Conservation (phyloP, 2,113 vertebrate genomes). For the Astur gentilis region DNA sequence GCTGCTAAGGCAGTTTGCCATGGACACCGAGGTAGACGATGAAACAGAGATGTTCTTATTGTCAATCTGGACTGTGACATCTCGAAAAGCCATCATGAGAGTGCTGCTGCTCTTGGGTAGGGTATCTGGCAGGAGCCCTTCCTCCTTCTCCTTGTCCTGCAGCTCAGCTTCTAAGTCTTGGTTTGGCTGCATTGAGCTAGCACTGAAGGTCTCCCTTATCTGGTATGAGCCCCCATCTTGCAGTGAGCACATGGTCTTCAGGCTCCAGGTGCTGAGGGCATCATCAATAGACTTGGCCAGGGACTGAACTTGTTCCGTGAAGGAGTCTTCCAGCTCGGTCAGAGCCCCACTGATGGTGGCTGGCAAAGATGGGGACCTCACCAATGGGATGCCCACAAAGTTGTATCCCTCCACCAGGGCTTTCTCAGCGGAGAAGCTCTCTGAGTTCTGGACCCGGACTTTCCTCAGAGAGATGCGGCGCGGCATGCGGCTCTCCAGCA, state of each 20-base stretch:
- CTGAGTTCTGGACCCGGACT: slow-evolving; percentile 85
- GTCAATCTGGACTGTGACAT: slow-evolving; percentile 97
- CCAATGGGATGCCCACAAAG: slow-evolving; percentile 86
- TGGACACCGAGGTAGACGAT: slow-evolving; percentile 87
- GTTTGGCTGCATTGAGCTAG: slow-evolving; percentile 63
- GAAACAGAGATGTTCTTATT: slow-evolving; percentile 95
- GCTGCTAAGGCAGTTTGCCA: slow-evolving; percentile 83
- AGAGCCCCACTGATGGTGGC: slow-evolving; percentile 84
- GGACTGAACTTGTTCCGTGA: slow-evolving; percentile 94
- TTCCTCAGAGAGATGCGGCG: slow-evolving; percentile 93
- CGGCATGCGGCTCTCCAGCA: slow-evolving; percentile 92
- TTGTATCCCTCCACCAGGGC: slow-evolving; percentile 91
- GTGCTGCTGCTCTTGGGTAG: slow-evolving; percentile 89
- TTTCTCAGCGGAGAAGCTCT: slow-evolving; percentile 88
- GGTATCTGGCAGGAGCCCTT: slow-evolving; percentile 66
- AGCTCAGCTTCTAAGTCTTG: slow-evolving; percentile 74
- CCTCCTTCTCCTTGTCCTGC: slow-evolving; percentile 76
- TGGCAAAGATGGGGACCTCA: slow-evolving; percentile 87
- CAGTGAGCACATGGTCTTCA: slow-evolving; percentile 92
- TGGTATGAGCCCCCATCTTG: slow-evolving; percentile 85
- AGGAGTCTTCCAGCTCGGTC: slow-evolving; percentile 96
- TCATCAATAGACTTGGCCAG: slow-evolving; percentile 97
- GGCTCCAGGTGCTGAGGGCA: slow-evolving; percentile 95
- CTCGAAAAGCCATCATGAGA: slow-evolving; percentile 97
- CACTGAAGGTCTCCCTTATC: slow-evolving; percentile 86